Base-by-base conservation (phyloP, 2,797 vertebrate species). In the Paedocypris micromegethes region DNA sequence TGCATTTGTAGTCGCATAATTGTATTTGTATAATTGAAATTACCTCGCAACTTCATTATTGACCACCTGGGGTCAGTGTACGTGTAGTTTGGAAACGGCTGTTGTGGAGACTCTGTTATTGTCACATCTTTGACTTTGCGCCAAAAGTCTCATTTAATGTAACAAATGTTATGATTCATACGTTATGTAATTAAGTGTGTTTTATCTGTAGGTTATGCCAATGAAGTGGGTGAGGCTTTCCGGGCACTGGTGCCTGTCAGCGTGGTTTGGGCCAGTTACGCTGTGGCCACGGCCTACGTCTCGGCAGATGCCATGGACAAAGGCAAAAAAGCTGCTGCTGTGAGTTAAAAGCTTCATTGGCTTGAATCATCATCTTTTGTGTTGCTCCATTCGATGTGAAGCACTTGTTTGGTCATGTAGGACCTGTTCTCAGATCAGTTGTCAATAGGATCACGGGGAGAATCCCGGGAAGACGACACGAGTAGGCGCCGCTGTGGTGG, bases 191-290 rank as follows among this genome's bases (percentile, higher is more conserved):
- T 23, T 23, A 23, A 23, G 23, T 23, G 23, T 23, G 45, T 65
- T 4, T 67, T 75, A 39, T 37, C 66, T n/a, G 6, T 82, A 98
- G 96, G 96, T 64, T 98, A 98, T 0, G 91, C 96, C 78, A 98
- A 98, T 0, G 96, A 98, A 76, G 94, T 98, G 4, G 96, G 96
- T 0, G 96, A 99, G 81, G 91, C 96, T 0, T 98, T 98, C 75
- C 91, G 96, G 0, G 88, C 95, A 0, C 77, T 97, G 69, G 93
- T 97, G 53, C 96, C 95, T 0, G 80, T 89, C 57, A 83, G 88
- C 0, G 67, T 91, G 6, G 96, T 98, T 6, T 94, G 94, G 95
- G 89, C 89, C 70, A 96, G 85, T 83, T 97, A 98, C 0, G 96
- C 88, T 0, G 88, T 98, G 56, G 87, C 96, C 70, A 93, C 90